phyloP scores from a whole-genome alignment of 1,140 invertebrate genomes.

The Euura saliciscinereae region DNA sequence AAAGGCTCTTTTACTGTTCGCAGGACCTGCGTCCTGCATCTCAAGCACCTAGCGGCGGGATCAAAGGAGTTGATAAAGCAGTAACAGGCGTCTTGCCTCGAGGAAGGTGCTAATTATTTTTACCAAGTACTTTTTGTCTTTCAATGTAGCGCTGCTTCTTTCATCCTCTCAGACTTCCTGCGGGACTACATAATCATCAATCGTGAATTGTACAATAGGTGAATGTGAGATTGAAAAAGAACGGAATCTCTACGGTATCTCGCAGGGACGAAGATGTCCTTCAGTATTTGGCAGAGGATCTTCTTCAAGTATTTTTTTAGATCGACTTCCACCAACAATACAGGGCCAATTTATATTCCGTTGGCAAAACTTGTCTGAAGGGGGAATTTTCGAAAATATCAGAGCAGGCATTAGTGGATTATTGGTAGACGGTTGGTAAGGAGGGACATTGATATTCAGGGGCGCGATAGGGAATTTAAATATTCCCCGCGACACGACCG shows the following conservation, averaged over 20 bases:
- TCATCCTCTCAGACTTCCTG: neutral
- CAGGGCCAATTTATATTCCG: neutral
- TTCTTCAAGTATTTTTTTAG: neutral
- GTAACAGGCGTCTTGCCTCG: neutral
- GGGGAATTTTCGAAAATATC: constrained; percentile 1
- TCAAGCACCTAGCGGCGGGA: constrained; percentile 9
- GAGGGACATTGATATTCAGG: constrained; percentile 1
- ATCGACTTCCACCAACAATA: neutral
- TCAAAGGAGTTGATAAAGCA: constrained; percentile 6
- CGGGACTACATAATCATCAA: neutral
- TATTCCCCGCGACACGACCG: neutral
- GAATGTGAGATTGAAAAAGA: neutral
- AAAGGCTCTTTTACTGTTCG: constrained; percentile 8
- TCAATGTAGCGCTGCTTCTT: neutral
- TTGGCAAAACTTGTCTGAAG: neutral
- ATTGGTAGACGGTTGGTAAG: neutral
- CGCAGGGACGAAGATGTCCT: neutral
- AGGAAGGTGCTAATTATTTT: constrained; percentile 13
- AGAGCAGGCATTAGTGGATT: neutral
- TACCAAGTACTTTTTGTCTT: constrained; percentile 7
- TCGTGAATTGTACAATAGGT: neutral
- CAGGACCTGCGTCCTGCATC: constrained; percentile 10
- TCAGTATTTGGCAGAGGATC: neutral
- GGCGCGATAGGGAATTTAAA: neutral
- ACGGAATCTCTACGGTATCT: too few relatives aligned